A percentile compares a stretch with the other conserved stretches of the same genome.
phyloP scores from a whole-genome alignment of 2,113 vertebrate species.

The Loxodonta africana region DNA sequence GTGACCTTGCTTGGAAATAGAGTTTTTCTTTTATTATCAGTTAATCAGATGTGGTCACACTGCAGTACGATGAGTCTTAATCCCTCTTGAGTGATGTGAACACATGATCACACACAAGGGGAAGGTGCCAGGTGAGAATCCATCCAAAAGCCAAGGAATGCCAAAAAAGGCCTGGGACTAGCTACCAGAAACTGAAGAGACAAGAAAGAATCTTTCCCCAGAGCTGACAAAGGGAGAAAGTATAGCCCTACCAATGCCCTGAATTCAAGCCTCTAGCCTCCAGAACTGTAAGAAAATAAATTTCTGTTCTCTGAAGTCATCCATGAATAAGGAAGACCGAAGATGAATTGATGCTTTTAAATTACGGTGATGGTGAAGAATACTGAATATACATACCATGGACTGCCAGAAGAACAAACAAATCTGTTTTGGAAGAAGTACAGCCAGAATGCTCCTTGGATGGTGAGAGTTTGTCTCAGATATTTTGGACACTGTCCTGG shows the following conservation, averaged over 20 bases:
- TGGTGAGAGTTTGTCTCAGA: too few species aligned
- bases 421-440: too few species aligned
- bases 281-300: neutral
- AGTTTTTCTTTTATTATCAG: neutral
- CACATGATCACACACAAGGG: too few species aligned
- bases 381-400: too few species aligned
- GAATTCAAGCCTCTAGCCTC: neutral
- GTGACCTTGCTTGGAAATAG: neutral
- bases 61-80: neutral
- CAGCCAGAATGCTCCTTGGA: too few species aligned
- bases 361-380: too few species aligned
- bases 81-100: neutral
- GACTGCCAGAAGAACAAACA: too few species aligned
- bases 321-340: neutral
- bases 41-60: neutral
- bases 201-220: neutral
- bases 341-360: too few species aligned
- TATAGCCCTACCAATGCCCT: neutral
- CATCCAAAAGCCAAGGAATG: neutral
- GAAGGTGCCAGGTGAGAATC: neutral
- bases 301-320: neutral
- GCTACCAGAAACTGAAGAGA: neutral
- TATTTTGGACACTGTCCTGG: too few species aligned
- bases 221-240: neutral
- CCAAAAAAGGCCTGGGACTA: neutral